A percentile compares a stretch with the other conserved stretches of the same genome.
Conservation (phyloP, 1,140 invertebrate species). For the Anoplolepis gracilipes region DNA sequence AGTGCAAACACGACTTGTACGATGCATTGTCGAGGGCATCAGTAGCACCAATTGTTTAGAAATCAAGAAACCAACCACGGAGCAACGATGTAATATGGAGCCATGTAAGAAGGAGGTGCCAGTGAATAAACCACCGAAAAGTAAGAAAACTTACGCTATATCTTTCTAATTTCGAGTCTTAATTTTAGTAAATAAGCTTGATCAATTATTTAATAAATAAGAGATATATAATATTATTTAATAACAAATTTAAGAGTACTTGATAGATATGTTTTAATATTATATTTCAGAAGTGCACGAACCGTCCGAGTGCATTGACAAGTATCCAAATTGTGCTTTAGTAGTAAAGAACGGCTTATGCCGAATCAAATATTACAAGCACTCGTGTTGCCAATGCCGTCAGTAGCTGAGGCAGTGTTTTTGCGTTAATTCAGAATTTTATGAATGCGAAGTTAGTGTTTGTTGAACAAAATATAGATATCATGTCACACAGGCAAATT, state of each 20-base stretch:
- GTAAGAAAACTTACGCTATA: conserved; percentile 67
- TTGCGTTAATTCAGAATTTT: neutral
- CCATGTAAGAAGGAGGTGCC: conserved; percentile 72
- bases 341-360: conserved; percentile 93
- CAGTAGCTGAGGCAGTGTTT: conserved; percentile 59
- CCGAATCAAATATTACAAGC: conserved; percentile 93
- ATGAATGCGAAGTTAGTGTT: neutral
- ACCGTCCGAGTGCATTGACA: conserved; percentile 89
- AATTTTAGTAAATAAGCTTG: neutral
- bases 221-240: neutral
- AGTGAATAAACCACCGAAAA: conserved; percentile 75
- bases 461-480: neutral
- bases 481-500: conserved; percentile 5
- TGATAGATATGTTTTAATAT: neutral
- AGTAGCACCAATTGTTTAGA: conserved; percentile 67
- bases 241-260: neutral
- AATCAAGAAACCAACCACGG: conserved; percentile 69
- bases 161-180: neutral
- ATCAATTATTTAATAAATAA: neutral
- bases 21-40: conserved; percentile 81
- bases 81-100: conserved; percentile 74
- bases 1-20: conserved; percentile 86
- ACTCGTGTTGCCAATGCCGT: conserved; percentile 90
- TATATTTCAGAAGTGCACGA: conserved; percentile 76
- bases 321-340: conserved; percentile 91